Conservation (phyloP, 2,113 vertebrate genomes). For the Circaetus gallicus region DNA sequence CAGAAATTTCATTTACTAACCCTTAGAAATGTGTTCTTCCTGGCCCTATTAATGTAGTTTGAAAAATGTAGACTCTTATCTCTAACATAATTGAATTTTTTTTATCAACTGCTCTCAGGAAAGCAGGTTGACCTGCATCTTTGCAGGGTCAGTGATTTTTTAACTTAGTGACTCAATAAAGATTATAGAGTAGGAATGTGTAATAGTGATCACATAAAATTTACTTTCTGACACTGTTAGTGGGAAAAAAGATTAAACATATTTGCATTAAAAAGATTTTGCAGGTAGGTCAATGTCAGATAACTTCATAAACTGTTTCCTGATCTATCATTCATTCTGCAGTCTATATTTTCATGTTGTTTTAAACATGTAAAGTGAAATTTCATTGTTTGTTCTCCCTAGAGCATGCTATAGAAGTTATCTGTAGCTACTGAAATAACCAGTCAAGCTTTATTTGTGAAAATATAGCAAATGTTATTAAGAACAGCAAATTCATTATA, state of each 20-base stretch:
- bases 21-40: neutral
- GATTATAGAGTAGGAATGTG: neutral
- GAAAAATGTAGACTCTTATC: neutral
- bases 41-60: neutral
- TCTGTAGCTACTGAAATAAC: neutral
- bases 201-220: neutral
- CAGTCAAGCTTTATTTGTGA: neutral
- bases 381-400: neutral
- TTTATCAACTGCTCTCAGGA: neutral
- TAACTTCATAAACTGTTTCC: neutral
- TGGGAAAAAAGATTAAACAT: neutral
- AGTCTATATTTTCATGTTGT: neutral
- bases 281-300: neutral
- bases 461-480: neutral
- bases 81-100: neutral
- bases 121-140: neutral
- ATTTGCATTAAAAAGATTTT: neutral
- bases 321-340: neutral
- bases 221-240: neutral
- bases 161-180: slow-evolving; percentile 4
- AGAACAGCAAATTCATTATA: neutral
- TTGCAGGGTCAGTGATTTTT: neutral
- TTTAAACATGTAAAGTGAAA: neutral
- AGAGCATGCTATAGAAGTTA: neutral
- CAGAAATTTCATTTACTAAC: neutral